Evolutionary conservation across 2,113 vertebrate species (phyloP), one percentile per base, ranked within the genome.

Genomic region (Bucco capensis): DNA sequence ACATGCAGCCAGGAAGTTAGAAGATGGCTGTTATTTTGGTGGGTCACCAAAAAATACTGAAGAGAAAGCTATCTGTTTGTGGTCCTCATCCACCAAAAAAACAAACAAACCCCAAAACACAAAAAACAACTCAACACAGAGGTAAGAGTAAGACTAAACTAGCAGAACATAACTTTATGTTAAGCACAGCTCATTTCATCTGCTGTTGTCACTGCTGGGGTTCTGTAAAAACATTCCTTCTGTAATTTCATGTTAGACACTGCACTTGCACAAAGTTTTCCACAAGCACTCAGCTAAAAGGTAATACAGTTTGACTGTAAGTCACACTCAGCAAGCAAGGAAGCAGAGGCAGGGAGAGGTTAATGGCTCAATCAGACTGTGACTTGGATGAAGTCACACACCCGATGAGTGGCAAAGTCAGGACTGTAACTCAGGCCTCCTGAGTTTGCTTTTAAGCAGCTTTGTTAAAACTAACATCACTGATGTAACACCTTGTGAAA

Each of bases 311-410:
- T 50, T 2, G 1, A 69, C 44, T 33, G 2, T 44, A 89, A 89
- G 11, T 89, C 71, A 35, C 23, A 21, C 42, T 58, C 54, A 71
- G 8, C 24, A 85, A 54, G 75, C 23, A 46, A 80, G 62, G 75
- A 50, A 83, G 67, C 62, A 85, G 58, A 91, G 79, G 35, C 53
- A 81, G 5, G 2, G 66, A 84, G 65, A 78, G 44, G 60, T 88
- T 89, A 92, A 94, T 85, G 75, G 74, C 72, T 88, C 83, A 57
- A 10, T 75, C 74, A 91, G 85, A 70, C 62, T 58, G 62, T 50
- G 71, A 70, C 87, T 80, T 8, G 46, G 61, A 69, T 40, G 12
- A 65, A 25, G 33, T 70, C 70, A 80, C 47, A 47, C 31, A 65
- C 81, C 22, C 74, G 27, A 77, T 14, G 56, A 83, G 56, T 6